Percentiles rank a stretch among this genome's conserved stretches.
These are phyloP conservation scores for Kryphioiulus occultus DNA, from an alignment of 2,888 invertebrate species.

Conservation along the genomic window DNA sequence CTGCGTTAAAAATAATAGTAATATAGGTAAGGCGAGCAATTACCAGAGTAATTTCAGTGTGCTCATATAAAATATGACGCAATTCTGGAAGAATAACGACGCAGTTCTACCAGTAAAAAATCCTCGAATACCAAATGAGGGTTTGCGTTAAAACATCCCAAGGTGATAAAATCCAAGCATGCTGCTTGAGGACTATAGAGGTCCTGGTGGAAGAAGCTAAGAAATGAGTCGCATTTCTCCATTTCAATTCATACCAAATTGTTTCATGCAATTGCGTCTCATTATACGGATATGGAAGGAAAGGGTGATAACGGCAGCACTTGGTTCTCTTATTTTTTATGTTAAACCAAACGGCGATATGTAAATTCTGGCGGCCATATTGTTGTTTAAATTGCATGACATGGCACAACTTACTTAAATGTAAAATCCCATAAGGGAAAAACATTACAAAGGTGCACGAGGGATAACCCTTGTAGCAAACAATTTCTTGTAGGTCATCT, in stretches of 20 bases:
- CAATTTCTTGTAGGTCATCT: not conserved
- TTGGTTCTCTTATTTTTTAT: not conserved
- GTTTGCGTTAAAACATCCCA: not conserved
- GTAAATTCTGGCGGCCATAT: not conserved
- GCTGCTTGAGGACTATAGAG: not conserved
- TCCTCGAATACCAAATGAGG: not conserved
- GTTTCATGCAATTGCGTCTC: not conserved
- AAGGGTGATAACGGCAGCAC: not conserved
- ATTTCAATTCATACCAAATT: not conserved
- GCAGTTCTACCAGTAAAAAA: not conserved
- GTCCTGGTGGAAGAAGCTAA: not conserved
- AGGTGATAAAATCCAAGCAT: not conserved
- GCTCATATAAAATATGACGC: not conserved
- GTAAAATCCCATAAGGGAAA: not conserved
- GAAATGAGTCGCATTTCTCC: not conserved
- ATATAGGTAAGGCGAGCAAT: not conserved
- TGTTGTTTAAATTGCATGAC: not conserved
- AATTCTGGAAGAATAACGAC: not conserved
- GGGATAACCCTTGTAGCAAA: not conserved
- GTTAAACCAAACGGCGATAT: not conserved
- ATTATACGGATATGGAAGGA: not conserved
- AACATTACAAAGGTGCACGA: not conserved
- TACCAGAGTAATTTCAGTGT: not conserved
- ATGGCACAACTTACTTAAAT: not conserved
- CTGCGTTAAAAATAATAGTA: not conserved